These are phyloP conservation scores for Malurus alboscapulatus DNA, from an alignment of 2,113 vertebrate genomes.

Conservation along the genomic window DNA sequence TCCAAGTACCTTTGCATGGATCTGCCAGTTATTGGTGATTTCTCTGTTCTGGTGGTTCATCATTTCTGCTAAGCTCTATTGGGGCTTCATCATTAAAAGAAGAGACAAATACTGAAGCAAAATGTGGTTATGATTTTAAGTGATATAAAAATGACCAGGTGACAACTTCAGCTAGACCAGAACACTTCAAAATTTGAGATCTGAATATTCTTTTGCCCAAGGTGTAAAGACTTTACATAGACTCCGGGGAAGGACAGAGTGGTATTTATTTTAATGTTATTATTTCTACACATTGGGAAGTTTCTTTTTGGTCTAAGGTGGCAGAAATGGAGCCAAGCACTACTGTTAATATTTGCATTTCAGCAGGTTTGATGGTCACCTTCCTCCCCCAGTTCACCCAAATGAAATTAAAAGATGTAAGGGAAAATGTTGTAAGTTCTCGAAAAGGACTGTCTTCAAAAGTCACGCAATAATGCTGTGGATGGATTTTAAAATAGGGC, in stretches of 20 bases:
- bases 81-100: not conserved
- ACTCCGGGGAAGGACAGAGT: not conserved
- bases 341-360: slow-evolving; percentile 54
- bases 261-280: slow-evolving; percentile 24
- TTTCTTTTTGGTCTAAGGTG: slow-evolving; percentile 42
- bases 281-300: slow-evolving; percentile 19
- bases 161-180: not conserved
- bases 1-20: not conserved
- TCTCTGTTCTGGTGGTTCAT: not conserved
- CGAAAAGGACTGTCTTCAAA: not conserved
- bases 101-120: not conserved
- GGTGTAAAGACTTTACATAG: not conserved
- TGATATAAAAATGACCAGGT: not conserved
- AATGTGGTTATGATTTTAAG: not conserved
- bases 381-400: slow-evolving; percentile 12
- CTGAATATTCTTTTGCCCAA: not conserved
- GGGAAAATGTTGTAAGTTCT: slow-evolving; percentile 11
- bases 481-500: slow-evolving; percentile 46
- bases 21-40: not conserved
- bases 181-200: not conserved
- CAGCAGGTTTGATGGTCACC: not conserved
- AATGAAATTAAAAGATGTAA: slow-evolving; percentile 45
- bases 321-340: not conserved
- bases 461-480: slow-evolving; percentile 10
- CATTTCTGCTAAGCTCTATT: not conserved